Evolutionary conservation across 1,140 invertebrate genomes (phyloP).

Genomic region (Dendroctonus ponderosae): DNA sequence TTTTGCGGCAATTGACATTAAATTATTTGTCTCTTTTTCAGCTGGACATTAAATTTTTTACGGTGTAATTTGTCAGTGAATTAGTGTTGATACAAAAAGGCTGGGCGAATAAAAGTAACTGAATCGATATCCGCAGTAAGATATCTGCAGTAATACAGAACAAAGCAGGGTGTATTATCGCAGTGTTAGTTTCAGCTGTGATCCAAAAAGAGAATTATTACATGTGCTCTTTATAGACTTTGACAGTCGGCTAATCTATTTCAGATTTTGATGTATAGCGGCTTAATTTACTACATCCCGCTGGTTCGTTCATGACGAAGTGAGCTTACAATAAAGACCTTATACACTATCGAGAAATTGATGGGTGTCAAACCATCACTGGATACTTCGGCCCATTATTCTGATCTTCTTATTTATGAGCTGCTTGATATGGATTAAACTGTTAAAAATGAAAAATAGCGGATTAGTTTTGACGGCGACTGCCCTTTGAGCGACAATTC

Average conservation of each 20-base stretch:
- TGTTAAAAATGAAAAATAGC: no score
- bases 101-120: constrained; percentile 19
- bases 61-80: no score
- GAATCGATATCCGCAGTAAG: constrained; percentile 28
- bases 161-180: constrained; percentile 26
- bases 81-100: constrained; percentile 13
- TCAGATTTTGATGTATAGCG: constrained; percentile 17
- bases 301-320: constrained; percentile 3
- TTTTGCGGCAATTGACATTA: no score
- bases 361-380: neutral
- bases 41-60: no score
- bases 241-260: constrained; percentile 21
- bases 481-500: no score
- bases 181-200: constrained; percentile 21
- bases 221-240: constrained; percentile 17
- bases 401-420: constrained; percentile 5
- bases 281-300: constrained; percentile 8
- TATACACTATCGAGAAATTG: constrained; percentile 1
- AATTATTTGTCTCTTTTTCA: no score
- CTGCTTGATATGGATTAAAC: neutral
- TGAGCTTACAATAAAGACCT: constrained; percentile 1
- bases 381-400: neutral
- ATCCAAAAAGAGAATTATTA: constrained; percentile 21
- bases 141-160: constrained; percentile 27
- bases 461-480: no score